Conservation (phyloP, 2,113 vertebrate species). For the Anoura caudifer region DNA sequence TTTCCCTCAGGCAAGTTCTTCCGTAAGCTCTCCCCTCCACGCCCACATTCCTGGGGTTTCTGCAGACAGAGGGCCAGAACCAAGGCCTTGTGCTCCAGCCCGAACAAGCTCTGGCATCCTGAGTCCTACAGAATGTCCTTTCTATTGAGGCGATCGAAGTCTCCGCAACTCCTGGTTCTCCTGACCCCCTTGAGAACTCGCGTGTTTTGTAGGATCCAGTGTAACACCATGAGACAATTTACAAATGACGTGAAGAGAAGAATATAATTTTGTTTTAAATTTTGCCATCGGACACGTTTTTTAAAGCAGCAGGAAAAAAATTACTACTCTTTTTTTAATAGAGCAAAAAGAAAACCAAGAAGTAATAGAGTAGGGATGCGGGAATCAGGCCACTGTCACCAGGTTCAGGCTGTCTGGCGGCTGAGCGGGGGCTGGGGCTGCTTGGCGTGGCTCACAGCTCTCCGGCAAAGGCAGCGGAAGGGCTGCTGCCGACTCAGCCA, state of each 20-base stretch:
- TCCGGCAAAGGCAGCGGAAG: not conserved
- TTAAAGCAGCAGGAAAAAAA: not conserved
- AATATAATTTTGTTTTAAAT: not conserved
- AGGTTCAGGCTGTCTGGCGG: not conserved
- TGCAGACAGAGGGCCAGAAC: not conserved
- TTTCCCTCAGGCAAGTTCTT: not conserved
- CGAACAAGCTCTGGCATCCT: not conserved
- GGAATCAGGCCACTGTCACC: not conserved
- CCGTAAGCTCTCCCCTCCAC: not conserved
- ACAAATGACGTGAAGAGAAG: not conserved
- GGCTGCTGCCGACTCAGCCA: not conserved
- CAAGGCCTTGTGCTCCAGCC: not conserved
- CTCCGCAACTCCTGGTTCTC: not conserved
- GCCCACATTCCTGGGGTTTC: not conserved
- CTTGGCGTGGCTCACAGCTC: not conserved
- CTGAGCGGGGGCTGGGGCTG: accelerated
- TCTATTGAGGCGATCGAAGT: not conserved
- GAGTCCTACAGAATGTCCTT: not conserved
- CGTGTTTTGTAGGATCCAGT: not conserved
- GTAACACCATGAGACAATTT: not conserved
- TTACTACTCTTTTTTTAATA: not conserved
- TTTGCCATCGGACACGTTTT: not conserved
- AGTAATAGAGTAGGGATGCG: not conserved
- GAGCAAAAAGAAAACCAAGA: not conserved
- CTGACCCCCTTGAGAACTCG: not conserved